Percentiles rank a stretch among this genome's conserved stretches.
phyloP scores from a whole-genome alignment of 2,797 vertebrate genomes.

The Glyptemys insculpta region DNA sequence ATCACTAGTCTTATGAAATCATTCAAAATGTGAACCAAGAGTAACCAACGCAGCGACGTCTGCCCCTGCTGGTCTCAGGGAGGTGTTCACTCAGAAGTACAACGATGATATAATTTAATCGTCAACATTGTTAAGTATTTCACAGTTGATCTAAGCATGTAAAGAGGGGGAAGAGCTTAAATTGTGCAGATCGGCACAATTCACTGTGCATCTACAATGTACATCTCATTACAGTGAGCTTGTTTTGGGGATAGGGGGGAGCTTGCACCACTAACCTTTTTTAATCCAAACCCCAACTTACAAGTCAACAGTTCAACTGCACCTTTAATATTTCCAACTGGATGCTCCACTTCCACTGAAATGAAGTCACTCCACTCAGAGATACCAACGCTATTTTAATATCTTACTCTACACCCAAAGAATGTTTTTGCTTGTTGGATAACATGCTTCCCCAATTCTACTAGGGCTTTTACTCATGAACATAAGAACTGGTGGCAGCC shows the following conservation, averaged over 20 bases:
- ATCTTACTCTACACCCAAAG: not conserved
- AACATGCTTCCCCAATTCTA: not conserved
- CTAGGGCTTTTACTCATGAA: not conserved
- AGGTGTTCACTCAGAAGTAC: not conserved
- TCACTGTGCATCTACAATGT: rapidly evolving
- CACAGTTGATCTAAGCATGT: rapidly evolving
- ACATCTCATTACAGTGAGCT: not conserved
- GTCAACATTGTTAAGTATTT: rapidly evolving
- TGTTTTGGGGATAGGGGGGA: not conserved
- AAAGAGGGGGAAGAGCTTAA: rapidly evolving
- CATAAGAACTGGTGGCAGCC: not conserved
- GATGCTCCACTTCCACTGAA: not conserved
- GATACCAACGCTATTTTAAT: not conserved
- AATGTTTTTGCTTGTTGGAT: not conserved
- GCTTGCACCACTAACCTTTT: not conserved
- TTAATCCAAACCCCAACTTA: not conserved
- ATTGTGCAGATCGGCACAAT: not conserved
- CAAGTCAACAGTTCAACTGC: rapidly evolving
- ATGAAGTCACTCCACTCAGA: not conserved
- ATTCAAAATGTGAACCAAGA: rapidly evolving
- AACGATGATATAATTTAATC: not conserved
- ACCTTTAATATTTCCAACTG: not conserved
- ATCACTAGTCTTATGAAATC: not conserved
- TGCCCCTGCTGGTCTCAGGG: rapidly evolving
- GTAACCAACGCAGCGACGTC: rapidly evolving